Conservation (phyloP, 2,797 vertebrate species). For the Acanthurus tractus region DNA sequence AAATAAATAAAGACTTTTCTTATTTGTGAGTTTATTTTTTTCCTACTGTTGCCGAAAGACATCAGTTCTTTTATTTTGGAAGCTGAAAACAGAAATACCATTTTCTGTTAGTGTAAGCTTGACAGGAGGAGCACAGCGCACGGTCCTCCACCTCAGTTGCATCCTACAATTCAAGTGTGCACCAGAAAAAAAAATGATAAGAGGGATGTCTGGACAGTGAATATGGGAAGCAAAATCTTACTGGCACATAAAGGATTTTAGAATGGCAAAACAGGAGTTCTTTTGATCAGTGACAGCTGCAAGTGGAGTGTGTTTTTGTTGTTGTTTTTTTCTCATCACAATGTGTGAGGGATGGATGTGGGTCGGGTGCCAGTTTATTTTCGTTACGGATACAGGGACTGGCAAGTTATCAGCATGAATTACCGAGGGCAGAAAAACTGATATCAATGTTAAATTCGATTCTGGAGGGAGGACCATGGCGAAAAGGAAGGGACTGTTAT, state of each 20-base stretch:
- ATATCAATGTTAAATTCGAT: slow-evolving; percentile 79
- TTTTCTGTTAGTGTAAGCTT: slow-evolving; percentile 15
- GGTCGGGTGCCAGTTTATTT: slow-evolving; percentile 74
- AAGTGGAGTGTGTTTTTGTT: slow-evolving; percentile 55
- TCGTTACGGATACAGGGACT: slow-evolving; percentile 73
- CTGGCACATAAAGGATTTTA: slow-evolving; percentile 60
- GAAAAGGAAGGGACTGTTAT: slow-evolving; percentile 83
- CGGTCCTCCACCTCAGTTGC: slow-evolving; percentile 67
- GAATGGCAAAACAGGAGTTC: slow-evolving; percentile 64
- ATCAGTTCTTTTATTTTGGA: slow-evolving; percentile 73
- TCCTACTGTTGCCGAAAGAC: not conserved
- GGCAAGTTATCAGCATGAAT: slow-evolving; percentile 79
- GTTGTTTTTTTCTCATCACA: slow-evolving; percentile 54
- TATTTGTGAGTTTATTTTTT: not conserved
- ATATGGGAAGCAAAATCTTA: slow-evolving; percentile 57
- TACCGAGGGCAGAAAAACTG: slow-evolving; percentile 62
- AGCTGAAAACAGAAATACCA: not conserved
- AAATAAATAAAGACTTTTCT: not conserved
- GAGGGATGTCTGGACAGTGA: slow-evolving; percentile 65
- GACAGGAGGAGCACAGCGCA: slow-evolving; percentile 44
- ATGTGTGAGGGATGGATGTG: slow-evolving; percentile 80
- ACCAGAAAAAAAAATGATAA: slow-evolving; percentile 64
- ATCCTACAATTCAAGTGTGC: slow-evolving; percentile 74
- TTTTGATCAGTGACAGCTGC: slow-evolving; percentile 58
- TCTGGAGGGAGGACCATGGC: slow-evolving; percentile 83